phyloP scores from a whole-genome alignment of 1,140 invertebrate genomes.

The Samia ricini region DNA sequence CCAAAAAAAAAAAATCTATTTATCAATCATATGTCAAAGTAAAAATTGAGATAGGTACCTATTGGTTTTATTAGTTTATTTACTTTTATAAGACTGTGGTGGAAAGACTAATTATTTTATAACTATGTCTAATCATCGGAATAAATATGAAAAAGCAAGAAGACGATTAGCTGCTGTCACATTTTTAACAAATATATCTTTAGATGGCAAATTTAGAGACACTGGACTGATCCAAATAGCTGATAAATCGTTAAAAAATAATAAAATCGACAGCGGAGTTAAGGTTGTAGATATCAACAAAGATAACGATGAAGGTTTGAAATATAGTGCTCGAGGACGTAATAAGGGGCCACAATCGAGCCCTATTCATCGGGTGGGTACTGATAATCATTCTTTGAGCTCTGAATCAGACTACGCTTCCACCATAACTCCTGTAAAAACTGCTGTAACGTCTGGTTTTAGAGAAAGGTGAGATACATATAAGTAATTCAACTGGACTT shows the following conservation, averaged over 20 bases:
- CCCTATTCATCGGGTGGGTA: slow-evolving; percentile 55
- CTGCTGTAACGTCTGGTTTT: slow-evolving; percentile 65
- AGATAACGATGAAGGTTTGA: slow-evolving; percentile 35
- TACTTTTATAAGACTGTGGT: no score
- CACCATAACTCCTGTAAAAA: slow-evolving; percentile 54
- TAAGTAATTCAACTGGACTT: no score
- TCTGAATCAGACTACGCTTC: slow-evolving; percentile 83
- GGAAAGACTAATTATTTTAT: background rate
- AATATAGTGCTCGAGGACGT: slow-evolving; percentile 39
- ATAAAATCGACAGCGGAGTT: slow-evolving; percentile 42
- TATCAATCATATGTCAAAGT: no score
- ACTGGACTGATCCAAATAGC: slow-evolving; percentile 66
- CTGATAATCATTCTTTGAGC: slow-evolving; percentile 79
- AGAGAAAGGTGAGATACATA: slow-evolving; percentile 79
- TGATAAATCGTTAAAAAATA: slow-evolving; percentile 51
- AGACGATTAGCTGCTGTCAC: slow-evolving; percentile 91
- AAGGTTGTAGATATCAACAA: slow-evolving; percentile 36
- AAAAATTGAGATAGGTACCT: no score
- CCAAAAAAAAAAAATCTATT: no score
- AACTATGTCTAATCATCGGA: slow-evolving; percentile 54
- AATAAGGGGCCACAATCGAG: slow-evolving; percentile 51
- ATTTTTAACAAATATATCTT: slow-evolving; percentile 96
- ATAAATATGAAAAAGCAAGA: slow-evolving; percentile 70
- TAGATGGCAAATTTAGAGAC: slow-evolving; percentile 94
- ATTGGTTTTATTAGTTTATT: background rate